Evolutionary conservation across 2,113 vertebrate species (phyloP).

Genomic region (Enhydra lutris): DNA sequence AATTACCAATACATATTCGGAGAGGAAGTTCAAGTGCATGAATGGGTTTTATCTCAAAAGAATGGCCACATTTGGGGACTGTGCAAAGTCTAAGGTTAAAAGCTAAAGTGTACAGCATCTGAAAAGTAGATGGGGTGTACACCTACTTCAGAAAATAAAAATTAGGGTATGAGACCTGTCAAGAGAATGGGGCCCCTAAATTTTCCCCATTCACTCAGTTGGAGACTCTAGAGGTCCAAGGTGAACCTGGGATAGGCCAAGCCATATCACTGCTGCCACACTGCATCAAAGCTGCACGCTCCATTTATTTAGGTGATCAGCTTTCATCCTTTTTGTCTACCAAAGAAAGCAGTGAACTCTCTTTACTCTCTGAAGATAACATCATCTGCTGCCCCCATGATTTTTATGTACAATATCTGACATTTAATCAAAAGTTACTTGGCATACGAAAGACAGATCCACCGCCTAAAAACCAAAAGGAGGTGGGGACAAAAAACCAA

Average conservation of each 20-base stretch:
- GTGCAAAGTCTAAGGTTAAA: background rate
- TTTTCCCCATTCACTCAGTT: fast-evolving
- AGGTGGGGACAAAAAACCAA: background rate
- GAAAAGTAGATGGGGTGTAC: background rate
- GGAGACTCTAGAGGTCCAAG: background rate
- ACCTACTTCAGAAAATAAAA: background rate
- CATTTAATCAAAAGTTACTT: background rate
- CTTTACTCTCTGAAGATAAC: background rate
- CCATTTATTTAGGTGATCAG: background rate
- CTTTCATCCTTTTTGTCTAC: background rate
- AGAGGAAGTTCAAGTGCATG: background rate
- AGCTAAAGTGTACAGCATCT: background rate
- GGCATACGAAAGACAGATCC: background rate
- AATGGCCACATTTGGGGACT: background rate
- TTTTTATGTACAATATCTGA: background rate
- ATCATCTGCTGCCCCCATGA: background rate
- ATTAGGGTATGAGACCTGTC: background rate
- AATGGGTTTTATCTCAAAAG: background rate
- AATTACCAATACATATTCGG: background rate
- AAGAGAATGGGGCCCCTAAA: background rate
- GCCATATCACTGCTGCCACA: fast-evolving
- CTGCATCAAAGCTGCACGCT: background rate
- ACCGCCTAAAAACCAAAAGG: background rate
- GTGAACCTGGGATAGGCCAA: background rate
- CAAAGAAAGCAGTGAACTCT: background rate